Evolutionary conservation across 2,888 invertebrate species (phyloP), one percentile per base, ranked within the genome.

Genomic region (Drosophila nigricruria): DNA sequence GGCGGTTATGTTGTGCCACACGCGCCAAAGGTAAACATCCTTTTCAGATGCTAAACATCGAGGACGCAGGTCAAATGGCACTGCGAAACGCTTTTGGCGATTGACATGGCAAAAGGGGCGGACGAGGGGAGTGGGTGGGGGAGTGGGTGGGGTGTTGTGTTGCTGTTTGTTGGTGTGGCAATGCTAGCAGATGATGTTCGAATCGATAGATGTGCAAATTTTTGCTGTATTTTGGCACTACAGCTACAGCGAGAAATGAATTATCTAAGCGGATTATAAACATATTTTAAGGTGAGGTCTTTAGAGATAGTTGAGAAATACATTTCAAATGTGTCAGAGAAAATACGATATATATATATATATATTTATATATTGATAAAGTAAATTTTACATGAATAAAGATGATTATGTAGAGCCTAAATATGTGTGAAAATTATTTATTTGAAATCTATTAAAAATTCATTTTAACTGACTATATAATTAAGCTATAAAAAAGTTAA

Each of bases 11-110:
- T 80, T 72, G 77, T 72, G 79, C 38, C 73, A 73, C 78, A 87
- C 88, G 84, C 84, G 88, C 73, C 82, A 85, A 89, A 91, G 91
- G 91, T 88, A 91, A 91, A 91, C 89, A 91, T 87, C 90, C 91
- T 86, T 90, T 88, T 88, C 77, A 82, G 84, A 78, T 63, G 76
- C 77, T 57, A 77, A 79, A 60, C 65, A 79, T 62, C 70, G 69
- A 67, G 73, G 69, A 71, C 77, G 66, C 70, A 68, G 90, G 89
- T 89, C 90, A 89, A 88, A 88, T 74, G 71, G 67, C 61, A 69
- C 27, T 68, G 59, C 63, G 42, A 67, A 50, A 49, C 45, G 79
- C 74, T 73, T 76, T 43, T 42, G 63, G 66, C 82, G 50, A 70
- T 63, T 72, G 79, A 54, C 77, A 57, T 25, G 58, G n/a, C 14